Conservation (phyloP, 2,888 invertebrate species). For the Agrotis segetum region DNA sequence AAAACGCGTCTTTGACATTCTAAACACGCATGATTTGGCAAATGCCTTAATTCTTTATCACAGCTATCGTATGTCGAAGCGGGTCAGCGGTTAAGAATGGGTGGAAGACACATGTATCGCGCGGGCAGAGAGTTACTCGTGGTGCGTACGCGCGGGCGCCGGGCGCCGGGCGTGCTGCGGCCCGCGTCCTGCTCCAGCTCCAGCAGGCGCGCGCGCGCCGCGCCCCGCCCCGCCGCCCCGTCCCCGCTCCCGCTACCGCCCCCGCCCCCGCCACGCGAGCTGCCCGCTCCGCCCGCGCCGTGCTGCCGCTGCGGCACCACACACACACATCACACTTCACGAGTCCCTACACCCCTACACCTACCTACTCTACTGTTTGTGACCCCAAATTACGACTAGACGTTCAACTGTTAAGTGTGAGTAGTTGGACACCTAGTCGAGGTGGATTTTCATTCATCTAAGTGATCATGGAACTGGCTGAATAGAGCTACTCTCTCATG, state of each 20-base stretch:
- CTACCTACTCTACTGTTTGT: conserved; percentile 26
- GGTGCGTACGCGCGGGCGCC: conserved; percentile 75
- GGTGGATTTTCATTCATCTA: not conserved
- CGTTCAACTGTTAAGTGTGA: conserved; percentile 13
- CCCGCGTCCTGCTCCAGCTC: conserved; percentile 89
- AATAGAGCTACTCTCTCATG: conserved; percentile 27
- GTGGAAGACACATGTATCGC: conserved; percentile 11
- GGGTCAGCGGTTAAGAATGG: conserved; percentile 43
- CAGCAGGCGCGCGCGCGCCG: conserved; percentile 86
- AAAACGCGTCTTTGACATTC: not conserved
- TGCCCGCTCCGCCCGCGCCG: conserved; percentile 64
- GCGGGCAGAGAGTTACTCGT: conserved; percentile 42
- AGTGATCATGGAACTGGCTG: conserved; percentile 13
- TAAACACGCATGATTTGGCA: conserved; percentile 1
- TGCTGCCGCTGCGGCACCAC: conserved; percentile 69
- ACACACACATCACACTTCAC: conserved; percentile 71
- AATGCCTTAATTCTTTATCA: not conserved
- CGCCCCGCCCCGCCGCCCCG: conserved; percentile 66
- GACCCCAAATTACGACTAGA: conserved; percentile 15
- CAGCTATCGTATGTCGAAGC: conserved; percentile 39
- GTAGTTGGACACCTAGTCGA: conserved; percentile 21
- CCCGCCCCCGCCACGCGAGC: conserved; percentile 57
- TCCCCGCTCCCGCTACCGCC: conserved; percentile 55
- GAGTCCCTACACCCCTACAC: conserved; percentile 29
- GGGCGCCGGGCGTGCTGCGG: conserved; percentile 88